Evolutionary conservation across 2,888 invertebrate species (phyloP).

Genomic region (Pocota personata): DNA sequence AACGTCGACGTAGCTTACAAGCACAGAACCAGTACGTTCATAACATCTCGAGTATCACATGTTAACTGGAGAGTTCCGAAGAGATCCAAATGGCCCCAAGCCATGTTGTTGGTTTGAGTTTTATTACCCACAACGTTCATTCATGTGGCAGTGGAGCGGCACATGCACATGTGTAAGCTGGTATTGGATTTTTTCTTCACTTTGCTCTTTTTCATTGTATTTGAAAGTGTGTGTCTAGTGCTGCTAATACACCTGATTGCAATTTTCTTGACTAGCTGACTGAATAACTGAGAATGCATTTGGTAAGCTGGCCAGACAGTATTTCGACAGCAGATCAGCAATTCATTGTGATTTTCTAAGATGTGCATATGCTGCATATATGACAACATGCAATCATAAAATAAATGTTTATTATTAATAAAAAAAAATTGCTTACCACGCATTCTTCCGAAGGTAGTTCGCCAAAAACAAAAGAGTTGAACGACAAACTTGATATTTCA

Average conservation of each 20-base stretch:
- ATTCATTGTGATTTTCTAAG: constrained; percentile 26
- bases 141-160: constrained; percentile 51
- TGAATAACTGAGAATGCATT: constrained; percentile 51
- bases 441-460: not conserved
- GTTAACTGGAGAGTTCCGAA: constrained; percentile 76
- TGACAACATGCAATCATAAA: constrained; percentile 11
- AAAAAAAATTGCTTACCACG: not conserved
- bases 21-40: constrained; percentile 74
- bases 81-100: constrained; percentile 76
- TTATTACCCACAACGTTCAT: constrained; percentile 62
- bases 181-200: constrained; percentile 52
- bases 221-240: constrained; percentile 35
- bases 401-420: constrained; percentile 26
- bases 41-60: constrained; percentile 76
- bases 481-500: constrained; percentile 40
- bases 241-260: constrained; percentile 59
- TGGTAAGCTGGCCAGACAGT: constrained; percentile 37
- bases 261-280: constrained; percentile 23
- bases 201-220: constrained; percentile 24
- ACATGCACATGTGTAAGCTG: constrained; percentile 59
- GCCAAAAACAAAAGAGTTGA: constrained; percentile 38
- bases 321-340: constrained; percentile 36
- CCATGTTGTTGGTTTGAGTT: constrained; percentile 72
- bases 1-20: constrained; percentile 64
- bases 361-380: not conserved